Evolutionary conservation across 2,888 invertebrate genomes (phyloP).

Genomic region (Buathra laborator): DNA sequence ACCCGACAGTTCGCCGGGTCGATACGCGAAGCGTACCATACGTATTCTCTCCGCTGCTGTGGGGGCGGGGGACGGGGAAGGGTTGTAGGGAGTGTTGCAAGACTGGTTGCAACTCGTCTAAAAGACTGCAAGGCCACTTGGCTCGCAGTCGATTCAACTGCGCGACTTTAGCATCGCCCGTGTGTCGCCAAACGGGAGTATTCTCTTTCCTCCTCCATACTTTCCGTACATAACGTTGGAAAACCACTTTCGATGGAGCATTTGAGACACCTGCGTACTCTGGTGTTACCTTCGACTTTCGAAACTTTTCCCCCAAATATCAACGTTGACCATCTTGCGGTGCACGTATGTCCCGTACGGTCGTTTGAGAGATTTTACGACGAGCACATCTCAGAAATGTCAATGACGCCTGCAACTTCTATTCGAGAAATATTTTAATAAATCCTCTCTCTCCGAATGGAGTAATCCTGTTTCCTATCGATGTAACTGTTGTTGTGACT

Average conservation of each 20-base stretch:
- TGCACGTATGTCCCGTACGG: background rate
- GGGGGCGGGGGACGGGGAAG: background rate
- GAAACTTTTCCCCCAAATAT: slow-evolving; percentile 26
- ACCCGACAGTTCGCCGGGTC: slow-evolving; percentile 74
- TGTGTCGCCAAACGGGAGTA: slow-evolving; percentile 27
- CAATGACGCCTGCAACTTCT: background rate
- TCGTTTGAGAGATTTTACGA: slow-evolving; percentile 16
- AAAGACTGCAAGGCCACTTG: slow-evolving; percentile 57
- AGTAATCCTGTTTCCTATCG: background rate
- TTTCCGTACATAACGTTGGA: background rate
- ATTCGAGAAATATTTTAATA: background rate
- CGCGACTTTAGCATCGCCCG: slow-evolving; percentile 58
- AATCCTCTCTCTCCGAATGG: background rate
- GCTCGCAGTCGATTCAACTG: slow-evolving; percentile 48
- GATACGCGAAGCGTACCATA: slow-evolving; percentile 72
- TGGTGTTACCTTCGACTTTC: background rate
- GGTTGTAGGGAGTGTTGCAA: slow-evolving; percentile 25
- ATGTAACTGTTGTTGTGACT: background rate
- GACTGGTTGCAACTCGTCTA: slow-evolving; percentile 47
- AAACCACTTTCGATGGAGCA: slow-evolving; percentile 5
- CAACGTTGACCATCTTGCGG: background rate
- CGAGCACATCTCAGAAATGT: background rate
- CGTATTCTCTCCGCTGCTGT: slow-evolving; percentile 51
- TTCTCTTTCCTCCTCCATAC: background rate
- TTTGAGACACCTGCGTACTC: background rate